Evolutionary conservation across 2,888 invertebrate species (phyloP).

Genomic region (Digitonthophagus gazella): DNA sequence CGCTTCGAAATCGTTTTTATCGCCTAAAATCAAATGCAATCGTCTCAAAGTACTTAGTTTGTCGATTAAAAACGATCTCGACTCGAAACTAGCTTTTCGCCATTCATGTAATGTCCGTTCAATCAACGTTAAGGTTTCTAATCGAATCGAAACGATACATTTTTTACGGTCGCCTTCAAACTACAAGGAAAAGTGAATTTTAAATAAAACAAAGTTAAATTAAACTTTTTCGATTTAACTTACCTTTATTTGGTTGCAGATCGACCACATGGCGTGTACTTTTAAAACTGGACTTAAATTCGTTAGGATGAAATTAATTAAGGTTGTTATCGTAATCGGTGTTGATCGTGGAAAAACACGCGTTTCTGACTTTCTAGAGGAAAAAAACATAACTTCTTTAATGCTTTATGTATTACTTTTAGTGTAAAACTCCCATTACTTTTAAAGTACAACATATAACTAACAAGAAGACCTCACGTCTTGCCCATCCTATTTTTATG

Average conservation of each 20-base stretch:
- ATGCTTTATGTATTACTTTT: no score
- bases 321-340: conserved; percentile 64
- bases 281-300: conserved; percentile 60
- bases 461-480: no score
- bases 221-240: conserved; percentile 20
- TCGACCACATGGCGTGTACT: conserved; percentile 56
- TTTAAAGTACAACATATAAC: no score
- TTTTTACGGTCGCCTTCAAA: conserved; percentile 47
- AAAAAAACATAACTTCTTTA: no score
- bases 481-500: no score
- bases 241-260: conserved; percentile 56
- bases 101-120: conserved; percentile 57
- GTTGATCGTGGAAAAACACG: conserved; percentile 63
- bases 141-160: conserved; percentile 55
- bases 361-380: conserved; percentile 66
- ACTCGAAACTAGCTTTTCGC: conserved; percentile 46
- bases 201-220: conserved; percentile 13
- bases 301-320: conserved; percentile 70
- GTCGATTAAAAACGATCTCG: conserved; percentile 40
- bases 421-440: no score
- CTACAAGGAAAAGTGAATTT: conserved; percentile 35
- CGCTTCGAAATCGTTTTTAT: no score
- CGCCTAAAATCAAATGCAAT: conserved; percentile 46
- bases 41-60: conserved; percentile 44
- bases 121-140: conserved; percentile 55